Evolutionary conservation across 2,113 vertebrate genomes (phyloP), one percentile per base, ranked within the genome.

Genomic region (Hyla sarda): DNA sequence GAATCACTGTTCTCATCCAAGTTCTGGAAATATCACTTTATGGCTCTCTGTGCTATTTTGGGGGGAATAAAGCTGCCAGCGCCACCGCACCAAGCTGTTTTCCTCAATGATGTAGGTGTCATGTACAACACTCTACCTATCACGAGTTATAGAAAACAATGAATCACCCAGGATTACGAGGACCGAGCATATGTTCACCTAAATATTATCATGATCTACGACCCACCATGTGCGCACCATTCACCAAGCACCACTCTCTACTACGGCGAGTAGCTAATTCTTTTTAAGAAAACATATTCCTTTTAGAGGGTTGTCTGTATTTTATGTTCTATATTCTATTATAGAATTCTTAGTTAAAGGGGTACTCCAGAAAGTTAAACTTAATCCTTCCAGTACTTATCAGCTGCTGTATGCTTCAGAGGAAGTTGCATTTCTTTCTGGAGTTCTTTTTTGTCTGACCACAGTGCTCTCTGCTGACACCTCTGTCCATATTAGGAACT

Each of bases 201-300:
- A 79, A 79, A 80, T 86, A 80, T 80, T 86, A 34, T 58, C 34
- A 80, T 54, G 16, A 80, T 50, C 62, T 79, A 54, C 52, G 23
- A 56, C 32, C 52, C 76, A 79, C 76, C 52, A 56, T 21, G 75
- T 77, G 75, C 32, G 50, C 25, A 58, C 30, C 52, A 79, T 79
- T 79, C n/a, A 52, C 30, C 50, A 5, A 79, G 5, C 48, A 34
- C 21, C 14, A 79, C 76, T 13, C 30, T 71, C 8, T 71, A 71
- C 67, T 41, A 71, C 67, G 21, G 19, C 8, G 17, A 41, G 9
- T 41, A 23, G 19, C 32, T 37, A 10, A 41, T 71, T 41, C 1
- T 69, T 19, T 69, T 69, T 21, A 34, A 16, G 5, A 23, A 1
- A n/a, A n/a, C 11, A 16, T 56, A 23, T 58, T 58, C 3, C 56